These are phyloP conservation scores for Girardia tigrina DNA, from an alignment of 2,888 invertebrate genomes.

Conservation along the genomic window DNA sequence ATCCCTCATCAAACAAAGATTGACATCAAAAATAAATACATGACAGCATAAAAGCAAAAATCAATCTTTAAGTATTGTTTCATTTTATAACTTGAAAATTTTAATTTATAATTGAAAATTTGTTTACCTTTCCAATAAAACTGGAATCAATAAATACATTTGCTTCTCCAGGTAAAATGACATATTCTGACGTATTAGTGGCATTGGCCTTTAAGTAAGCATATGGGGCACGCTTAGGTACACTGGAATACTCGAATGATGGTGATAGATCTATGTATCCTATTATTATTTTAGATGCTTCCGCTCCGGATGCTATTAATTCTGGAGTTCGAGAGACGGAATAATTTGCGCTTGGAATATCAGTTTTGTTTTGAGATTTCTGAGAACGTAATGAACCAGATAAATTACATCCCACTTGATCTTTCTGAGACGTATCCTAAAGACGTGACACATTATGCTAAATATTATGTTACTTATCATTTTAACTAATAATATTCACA, in stretches of 20 bases:
- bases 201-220: conserved; percentile 50
- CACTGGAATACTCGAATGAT: conserved; percentile 46
- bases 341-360: conserved; percentile 37
- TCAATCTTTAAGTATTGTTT: too few relatives aligned
- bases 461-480: too few relatives aligned
- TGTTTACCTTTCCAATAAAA: conserved; percentile 48
- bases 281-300: conserved; percentile 44
- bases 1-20: too few relatives aligned
- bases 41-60: too few relatives aligned
- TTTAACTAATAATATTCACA: too few relatives aligned
- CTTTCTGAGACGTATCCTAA: neutral
- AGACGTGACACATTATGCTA: too few relatives aligned
- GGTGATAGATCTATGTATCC: conserved; percentile 47
- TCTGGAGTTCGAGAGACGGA: conserved; percentile 39
- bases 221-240: conserved; percentile 46
- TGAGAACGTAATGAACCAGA: neutral
- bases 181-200: conserved; percentile 46
- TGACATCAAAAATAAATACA: too few relatives aligned
- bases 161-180: conserved; percentile 48
- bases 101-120: neutral
- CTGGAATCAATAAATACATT: conserved; percentile 51
- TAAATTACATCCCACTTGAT: neutral
- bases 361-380: conserved; percentile 7
- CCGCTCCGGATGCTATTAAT: conserved; percentile 47
- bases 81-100: too few relatives aligned